phyloP scores from a whole-genome alignment of 2,888 invertebrate genomes.

The Drosophila tripunctata region DNA sequence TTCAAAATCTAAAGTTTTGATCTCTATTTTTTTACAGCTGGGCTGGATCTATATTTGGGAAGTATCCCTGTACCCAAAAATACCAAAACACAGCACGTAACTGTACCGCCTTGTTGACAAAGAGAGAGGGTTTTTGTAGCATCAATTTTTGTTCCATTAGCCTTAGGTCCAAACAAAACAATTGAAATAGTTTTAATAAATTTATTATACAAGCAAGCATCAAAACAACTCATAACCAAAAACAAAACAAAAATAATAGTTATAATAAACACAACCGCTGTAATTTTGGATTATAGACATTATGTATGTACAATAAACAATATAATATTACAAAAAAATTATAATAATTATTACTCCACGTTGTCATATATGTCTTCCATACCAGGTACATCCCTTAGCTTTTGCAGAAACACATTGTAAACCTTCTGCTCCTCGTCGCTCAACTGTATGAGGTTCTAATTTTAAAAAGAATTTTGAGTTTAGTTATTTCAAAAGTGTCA shows the following conservation, averaged over 20 bases:
- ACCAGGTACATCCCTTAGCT: constrained; percentile 86
- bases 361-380: constrained; percentile 87
- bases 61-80: neutral
- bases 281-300: constrained; percentile 41
- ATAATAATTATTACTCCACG: constrained; percentile 51
- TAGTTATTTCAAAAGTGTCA: neutral
- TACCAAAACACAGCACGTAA: constrained; percentile 9
- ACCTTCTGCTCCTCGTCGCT: constrained; percentile 84
- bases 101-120: constrained; percentile 44
- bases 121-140: constrained; percentile 34
- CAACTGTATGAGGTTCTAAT: constrained; percentile 84
- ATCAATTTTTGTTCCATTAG: constrained; percentile 48
- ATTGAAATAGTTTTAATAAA: constrained; percentile 34
- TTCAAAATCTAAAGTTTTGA: neutral
- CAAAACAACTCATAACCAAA: constrained; percentile 13
- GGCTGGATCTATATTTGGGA: constrained; percentile 10
- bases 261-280: constrained; percentile 22
- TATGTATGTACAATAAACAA: constrained; percentile 48
- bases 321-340: neutral
- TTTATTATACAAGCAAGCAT: constrained; percentile 37
- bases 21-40: constrained; percentile 6
- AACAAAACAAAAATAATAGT: too few species aligned
- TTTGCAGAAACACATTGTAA: constrained; percentile 85
- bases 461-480: constrained; percentile 49
- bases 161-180: constrained; percentile 30